Evolutionary conservation across 2,888 invertebrate species (phyloP), one percentile per base, ranked within the genome.

Genomic region (Drosophila picticornis): DNA sequence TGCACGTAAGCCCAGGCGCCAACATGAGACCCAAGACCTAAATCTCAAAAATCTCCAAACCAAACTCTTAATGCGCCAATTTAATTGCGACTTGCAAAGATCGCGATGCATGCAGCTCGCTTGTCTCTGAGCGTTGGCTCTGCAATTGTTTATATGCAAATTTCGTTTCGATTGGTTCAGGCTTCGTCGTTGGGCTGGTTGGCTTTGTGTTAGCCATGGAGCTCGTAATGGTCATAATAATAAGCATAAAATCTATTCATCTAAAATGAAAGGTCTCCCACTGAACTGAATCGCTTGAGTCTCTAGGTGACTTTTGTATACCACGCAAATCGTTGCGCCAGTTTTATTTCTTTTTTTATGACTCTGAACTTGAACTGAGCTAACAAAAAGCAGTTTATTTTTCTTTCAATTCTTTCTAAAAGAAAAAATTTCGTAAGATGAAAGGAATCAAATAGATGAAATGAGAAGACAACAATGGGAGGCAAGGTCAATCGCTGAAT

Each of bases 101-200:
- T 64, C 68, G 48, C 56, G 32, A 32, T 34, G 48, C 38, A 53
- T 32, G 48, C 57, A 38, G 13, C 56, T 38, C 38, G 29, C 40
- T 22, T 27, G 31, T 32, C 36, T 25, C 7, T 25, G 13, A 52
- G 61, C 43, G 34, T 51, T 52, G 53, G 13, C 36, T 55, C 57
- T 77, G 72, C 84, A 90, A 84, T 88, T 90, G 90, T 84, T 59
- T 84, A 57, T 75, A 84, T 84, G 84, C 77, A 83, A 90, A 84
- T 84, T 72, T 63, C 32, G 53, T 77, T 77, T 83, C 73, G 81
- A 84, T 85, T 75, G 83, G 80, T 50, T 72, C 53, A 25, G 46
- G 34, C 62, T 61, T 62, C 51, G 69, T 63, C 56, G 38, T 29
- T 57, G 27, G n/a, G 38, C 48, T 65, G 62, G 63, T 25, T 74